Percentiles rank a stretch among this genome's conserved stretches.
Conservation (phyloP, 2,888 invertebrate genomes). For the Pterostichus niger region DNA sequence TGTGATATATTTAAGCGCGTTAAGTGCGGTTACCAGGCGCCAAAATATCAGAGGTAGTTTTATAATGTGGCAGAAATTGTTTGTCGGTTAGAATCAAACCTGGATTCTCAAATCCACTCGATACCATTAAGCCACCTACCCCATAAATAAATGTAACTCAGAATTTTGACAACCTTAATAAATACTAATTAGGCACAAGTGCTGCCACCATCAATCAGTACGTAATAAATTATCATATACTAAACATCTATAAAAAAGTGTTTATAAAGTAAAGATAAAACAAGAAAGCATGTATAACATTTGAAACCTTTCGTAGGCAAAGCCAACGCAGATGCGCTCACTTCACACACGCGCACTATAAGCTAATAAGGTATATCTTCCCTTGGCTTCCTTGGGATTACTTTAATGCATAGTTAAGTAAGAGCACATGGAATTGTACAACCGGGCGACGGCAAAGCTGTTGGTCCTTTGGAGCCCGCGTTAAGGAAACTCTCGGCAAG, state of each 20-base stretch:
- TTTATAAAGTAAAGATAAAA: neutral
- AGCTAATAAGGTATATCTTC: conserved; percentile 62
- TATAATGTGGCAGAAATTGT: too few species aligned
- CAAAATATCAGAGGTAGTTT: too few species aligned
- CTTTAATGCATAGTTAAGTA: conserved; percentile 75
- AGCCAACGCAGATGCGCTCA: conserved; percentile 14
- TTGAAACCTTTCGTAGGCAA: neutral
- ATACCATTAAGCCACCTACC: too few species aligned
- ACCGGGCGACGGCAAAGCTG: neutral
- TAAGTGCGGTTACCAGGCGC: too few species aligned
- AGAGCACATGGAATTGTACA: conserved; percentile 58
- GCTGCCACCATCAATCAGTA: too few species aligned
- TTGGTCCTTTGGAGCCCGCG: neutral
- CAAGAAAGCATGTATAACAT: neutral
- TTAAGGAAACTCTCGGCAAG: conserved; percentile 5
- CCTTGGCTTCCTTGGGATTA: conserved; percentile 69
- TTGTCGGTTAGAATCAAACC: too few species aligned
- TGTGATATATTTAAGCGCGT: too few species aligned
- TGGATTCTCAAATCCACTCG: too few species aligned
- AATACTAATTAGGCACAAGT: too few species aligned
- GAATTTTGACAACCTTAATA: too few species aligned
- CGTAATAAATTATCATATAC: too few species aligned
- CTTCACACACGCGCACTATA: conserved; percentile 21
- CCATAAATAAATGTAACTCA: too few species aligned
- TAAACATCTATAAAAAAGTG: neutral